These are phyloP conservation scores for Pyrgus malvae DNA, from an alignment of 2,888 invertebrate species.

Conservation along the genomic window DNA sequence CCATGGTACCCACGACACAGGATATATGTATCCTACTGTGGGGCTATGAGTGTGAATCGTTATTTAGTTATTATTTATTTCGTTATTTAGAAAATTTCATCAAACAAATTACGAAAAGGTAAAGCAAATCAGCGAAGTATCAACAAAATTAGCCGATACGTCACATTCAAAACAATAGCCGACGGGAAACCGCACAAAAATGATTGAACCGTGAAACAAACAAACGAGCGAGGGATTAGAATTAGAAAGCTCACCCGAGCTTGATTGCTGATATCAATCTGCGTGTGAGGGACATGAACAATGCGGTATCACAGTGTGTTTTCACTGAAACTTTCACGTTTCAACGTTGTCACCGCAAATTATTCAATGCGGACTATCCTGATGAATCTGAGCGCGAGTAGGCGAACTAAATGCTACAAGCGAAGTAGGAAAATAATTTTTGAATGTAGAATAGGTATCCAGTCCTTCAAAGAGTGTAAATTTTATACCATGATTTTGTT, in stretches of 20 bases:
- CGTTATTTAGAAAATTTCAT: too few relatives aligned
- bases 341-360: conserved; percentile 44
- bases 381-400: neutral
- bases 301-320: conserved; percentile 45
- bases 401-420: neutral
- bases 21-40: too few relatives aligned
- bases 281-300: conserved; percentile 40
- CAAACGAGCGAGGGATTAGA: conserved; percentile 33
- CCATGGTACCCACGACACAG: too few relatives aligned
- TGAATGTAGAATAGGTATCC: too few relatives aligned
- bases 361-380: conserved; percentile 7
- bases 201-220: conserved; percentile 19
- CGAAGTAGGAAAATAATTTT: too few relatives aligned
- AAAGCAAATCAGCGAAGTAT: too few relatives aligned
- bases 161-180: conserved; percentile 1
- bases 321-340: conserved; percentile 48
- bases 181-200: neutral
- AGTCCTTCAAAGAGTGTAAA: too few relatives aligned
- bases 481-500: too few relatives aligned
- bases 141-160: neutral
- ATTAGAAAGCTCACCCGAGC: conserved; percentile 27
- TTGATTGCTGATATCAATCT: conserved; percentile 34
- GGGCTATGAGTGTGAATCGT: too few relatives aligned
- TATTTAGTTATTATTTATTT: too few relatives aligned
- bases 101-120: too few relatives aligned